Evolutionary conservation across 2,113 vertebrate species (phyloP), one percentile per base, ranked within the genome.

Genomic region (Gavialis gangeticus): DNA sequence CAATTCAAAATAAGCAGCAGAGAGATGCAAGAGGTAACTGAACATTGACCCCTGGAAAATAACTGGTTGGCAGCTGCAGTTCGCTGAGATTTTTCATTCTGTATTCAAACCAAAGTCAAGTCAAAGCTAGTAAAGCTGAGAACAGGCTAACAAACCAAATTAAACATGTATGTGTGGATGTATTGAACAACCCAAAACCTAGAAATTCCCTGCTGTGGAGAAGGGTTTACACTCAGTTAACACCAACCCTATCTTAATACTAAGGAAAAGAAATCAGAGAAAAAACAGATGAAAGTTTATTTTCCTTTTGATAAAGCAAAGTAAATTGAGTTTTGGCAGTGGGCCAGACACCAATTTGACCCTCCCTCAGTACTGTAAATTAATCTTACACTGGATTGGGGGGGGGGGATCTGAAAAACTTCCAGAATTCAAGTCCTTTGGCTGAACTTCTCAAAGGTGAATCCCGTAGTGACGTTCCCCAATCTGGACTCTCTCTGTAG

Each of bases 241-340:
- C 89, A 95, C 85, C 78, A 87, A 80, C 75, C 85, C 87, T 80
- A 30, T 92, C 96, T 96, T 95, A 95, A 94, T 93, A 95, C 96
- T 96, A 93, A 73, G 34, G 69, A 30, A 82, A 82, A 92, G 80
- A 94, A 89, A 94, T 88, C 92, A 96, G 82, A 96, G 46, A 46
- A 46, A 95, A 95, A 94, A 79, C 54, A 96, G 91, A 92, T 94
- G 77, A 93, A 89, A 82, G 94, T 91, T 96, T 97, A 89, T 94
- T 96, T 95, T 96, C 81, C 94, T 97, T 96, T 92, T 90, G 94
- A 93, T 97, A 96, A 94, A 96, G 87, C 30, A 37, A 93, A 90
- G 85, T 86, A 93, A 84, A 94, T 82, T 84, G 85, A 88, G 82
- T 94, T 96, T 94, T 88, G 90, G 94, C 88, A 95, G 89, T 30